Base-by-base conservation (phyloP, 2,888 invertebrate species). In the Cacoxenus indagator region DNA sequence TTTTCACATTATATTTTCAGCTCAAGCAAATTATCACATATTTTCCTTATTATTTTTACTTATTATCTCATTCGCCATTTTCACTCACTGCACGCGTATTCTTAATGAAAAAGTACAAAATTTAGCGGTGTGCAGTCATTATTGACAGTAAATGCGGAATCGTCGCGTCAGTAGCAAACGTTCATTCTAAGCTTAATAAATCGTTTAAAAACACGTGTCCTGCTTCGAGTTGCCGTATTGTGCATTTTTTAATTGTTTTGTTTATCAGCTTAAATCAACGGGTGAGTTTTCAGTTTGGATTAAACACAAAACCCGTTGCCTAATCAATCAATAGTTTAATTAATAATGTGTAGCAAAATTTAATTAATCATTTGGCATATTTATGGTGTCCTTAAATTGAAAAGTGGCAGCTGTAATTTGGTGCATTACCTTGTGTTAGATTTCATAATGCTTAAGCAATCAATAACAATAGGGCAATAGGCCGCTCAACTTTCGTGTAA, bases 121-220 rank as follows among this genome's bases (percentile, higher is more conserved):
- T 4, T 51, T 51, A 9, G 51, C 17, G 51, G 51, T 51, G 5
- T 51, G 51, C 17, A 9, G 19, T 51, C 22, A 9, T 14, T 9
- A 22, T 66, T 67, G 74, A 76, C 75, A 83, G 80, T 80, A 73
- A 81, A 76, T 81, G 76, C 55, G 66, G 62, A 71, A 70, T 67
- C 78, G 79, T 77, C 74, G 83, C 72, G 81, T 71, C 65, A 37
- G 2, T 37, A 4, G 37, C 9, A 37, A 5, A 37, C 37, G 37
- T 14, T 14, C 5, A 37, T 11, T 14, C 37, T 37, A 8, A 37
- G 14, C 37, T 37, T 37, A 37, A 11, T 37, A 37, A 37, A 11
- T 37, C 14, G 37, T 37, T 37, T 8, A 37, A 37, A 11, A 11
- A 11, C 37, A n/a, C n/a, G 37, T 11, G 37, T 37, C 37, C 37